Evolutionary conservation across 2,888 invertebrate genomes (phyloP).

Genomic region (Proisotoma minuta): DNA sequence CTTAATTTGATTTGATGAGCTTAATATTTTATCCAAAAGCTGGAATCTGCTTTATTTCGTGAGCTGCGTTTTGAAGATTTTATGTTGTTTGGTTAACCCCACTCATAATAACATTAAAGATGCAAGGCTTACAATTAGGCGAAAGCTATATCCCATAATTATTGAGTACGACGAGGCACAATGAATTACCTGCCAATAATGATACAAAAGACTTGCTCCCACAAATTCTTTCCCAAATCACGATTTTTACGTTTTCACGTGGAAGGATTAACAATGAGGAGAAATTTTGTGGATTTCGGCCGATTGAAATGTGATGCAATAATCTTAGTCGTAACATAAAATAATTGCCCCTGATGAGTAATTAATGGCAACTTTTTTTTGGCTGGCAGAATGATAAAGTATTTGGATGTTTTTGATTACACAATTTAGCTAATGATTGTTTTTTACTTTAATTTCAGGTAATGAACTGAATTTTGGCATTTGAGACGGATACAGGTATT

Average conservation of each 20-base stretch:
- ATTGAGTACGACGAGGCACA: neutral
- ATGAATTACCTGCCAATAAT: constrained; percentile 5
- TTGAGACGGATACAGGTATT: too few species aligned
- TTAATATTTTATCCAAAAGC: constrained; percentile 21
- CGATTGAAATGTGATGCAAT: too few species aligned
- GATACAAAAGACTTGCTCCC: neutral
- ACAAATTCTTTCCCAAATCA: neutral
- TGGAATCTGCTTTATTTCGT: constrained; percentile 19
- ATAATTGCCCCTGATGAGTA: too few species aligned
- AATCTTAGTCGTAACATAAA: too few species aligned
- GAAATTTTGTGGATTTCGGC: too few species aligned
- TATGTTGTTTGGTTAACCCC: constrained; percentile 2
- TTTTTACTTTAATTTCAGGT: too few species aligned
- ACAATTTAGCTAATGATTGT: too few species aligned
- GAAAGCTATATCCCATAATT: constrained; percentile 9
- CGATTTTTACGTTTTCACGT: neutral
- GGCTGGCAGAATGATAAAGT: too few species aligned
- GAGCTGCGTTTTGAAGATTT: neutral
- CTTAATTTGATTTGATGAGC: constrained; percentile 8
- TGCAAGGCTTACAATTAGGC: neutral
- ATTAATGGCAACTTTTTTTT: too few species aligned
- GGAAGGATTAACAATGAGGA: neutral
- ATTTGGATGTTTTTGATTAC: too few species aligned
- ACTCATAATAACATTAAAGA: constrained; percentile 5
- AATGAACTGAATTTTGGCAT: too few species aligned